Conservation (phyloP, 2,888 invertebrate genomes). For the Ophion costatus region DNA sequence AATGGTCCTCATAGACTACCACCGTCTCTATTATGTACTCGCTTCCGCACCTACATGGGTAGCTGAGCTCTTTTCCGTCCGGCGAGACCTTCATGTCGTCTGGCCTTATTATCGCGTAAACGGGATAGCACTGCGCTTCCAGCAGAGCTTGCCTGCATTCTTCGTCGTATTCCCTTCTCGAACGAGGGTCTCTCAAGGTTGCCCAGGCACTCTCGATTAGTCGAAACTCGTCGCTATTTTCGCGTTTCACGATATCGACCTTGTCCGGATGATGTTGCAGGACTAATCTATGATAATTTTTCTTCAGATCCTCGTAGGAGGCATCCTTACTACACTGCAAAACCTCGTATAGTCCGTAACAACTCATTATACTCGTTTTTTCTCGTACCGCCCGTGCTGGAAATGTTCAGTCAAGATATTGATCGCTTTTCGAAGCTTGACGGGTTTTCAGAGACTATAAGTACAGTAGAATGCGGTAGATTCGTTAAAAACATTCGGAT, state of each 20-base stretch:
- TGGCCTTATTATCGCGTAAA: slow-evolving; percentile 86
- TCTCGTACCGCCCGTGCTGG: neutral
- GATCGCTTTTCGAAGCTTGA: no score
- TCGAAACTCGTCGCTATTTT: slow-evolving; percentile 82
- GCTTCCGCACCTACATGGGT: slow-evolving; percentile 90
- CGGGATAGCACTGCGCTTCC: slow-evolving; percentile 84
- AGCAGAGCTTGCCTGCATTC: slow-evolving; percentile 86
- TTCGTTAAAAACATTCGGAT: no score
- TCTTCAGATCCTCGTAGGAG: slow-evolving; percentile 86
- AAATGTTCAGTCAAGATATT: no score
- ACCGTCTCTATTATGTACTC: slow-evolving; percentile 84
- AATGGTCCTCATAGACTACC: slow-evolving; percentile 78
- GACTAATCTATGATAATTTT: slow-evolving; percentile 86
- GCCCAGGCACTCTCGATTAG: slow-evolving; percentile 90
- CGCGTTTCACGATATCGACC: slow-evolving; percentile 73
- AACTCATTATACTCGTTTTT: slow-evolving; percentile 38
- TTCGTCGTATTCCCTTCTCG: slow-evolving; percentile 88
- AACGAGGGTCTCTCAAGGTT: slow-evolving; percentile 86
- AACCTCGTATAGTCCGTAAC: slow-evolving; percentile 85
- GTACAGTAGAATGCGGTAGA: no score
- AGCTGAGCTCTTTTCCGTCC: slow-evolving; percentile 83
- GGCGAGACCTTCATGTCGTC: slow-evolving; percentile 84
- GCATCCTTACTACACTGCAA: slow-evolving; percentile 85
- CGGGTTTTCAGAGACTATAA: no score
- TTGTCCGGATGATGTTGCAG: slow-evolving; percentile 88